Evolutionary conservation across 2,888 invertebrate genomes (phyloP).

Genomic region (Cryptocephalus moraei): DNA sequence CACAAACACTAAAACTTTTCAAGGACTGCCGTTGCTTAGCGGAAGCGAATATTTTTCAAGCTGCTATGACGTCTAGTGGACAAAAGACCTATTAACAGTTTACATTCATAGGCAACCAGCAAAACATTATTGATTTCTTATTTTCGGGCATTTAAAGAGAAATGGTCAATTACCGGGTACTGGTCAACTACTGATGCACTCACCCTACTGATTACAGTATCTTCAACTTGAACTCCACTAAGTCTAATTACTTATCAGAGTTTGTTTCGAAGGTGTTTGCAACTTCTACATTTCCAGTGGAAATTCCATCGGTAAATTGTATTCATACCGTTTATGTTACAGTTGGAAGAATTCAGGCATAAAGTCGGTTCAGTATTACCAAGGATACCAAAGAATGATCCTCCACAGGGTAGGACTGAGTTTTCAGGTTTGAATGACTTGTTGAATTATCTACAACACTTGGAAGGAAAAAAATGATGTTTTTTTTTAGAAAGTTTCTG

Average conservation of each 20-base stretch:
- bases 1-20: too few relatives aligned
- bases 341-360: constrained; percentile 73
- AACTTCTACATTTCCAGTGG: not conserved
- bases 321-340: constrained; percentile 21
- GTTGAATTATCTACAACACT: constrained; percentile 60
- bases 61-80: too few relatives aligned
- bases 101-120: too few relatives aligned
- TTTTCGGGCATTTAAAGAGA: too few relatives aligned
- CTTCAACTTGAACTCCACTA: not conserved
- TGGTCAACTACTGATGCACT: too few relatives aligned
- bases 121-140: too few relatives aligned
- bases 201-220: too few relatives aligned
- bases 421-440: constrained; percentile 79
- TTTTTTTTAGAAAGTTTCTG: too few relatives aligned
- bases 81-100: too few relatives aligned
- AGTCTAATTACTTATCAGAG: not conserved
- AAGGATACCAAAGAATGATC: constrained; percentile 62
- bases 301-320: not conserved
- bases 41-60: too few relatives aligned
- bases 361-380: constrained; percentile 75
- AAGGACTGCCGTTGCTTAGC: too few relatives aligned
- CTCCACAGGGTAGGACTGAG: constrained; percentile 74
- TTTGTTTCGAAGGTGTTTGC: not conserved
- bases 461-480: constrained; percentile 31
- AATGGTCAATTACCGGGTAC: too few relatives aligned